These are phyloP conservation scores for Eupithecia abbreviata DNA, from an alignment of 2,888 invertebrate genomes.

Conservation along the genomic window DNA sequence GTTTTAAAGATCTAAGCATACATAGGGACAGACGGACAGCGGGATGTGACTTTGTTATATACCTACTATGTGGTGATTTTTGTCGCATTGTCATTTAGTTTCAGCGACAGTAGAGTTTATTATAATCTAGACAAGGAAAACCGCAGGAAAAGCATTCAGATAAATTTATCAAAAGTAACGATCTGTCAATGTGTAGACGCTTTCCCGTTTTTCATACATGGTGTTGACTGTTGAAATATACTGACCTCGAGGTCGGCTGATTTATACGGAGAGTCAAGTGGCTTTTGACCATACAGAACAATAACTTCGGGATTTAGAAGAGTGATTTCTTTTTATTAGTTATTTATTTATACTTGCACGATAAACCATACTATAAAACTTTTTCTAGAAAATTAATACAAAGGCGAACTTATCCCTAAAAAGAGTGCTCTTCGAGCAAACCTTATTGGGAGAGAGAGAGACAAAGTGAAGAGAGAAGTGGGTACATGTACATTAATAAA, in stretches of 20 bases:
- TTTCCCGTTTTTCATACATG: conserved; percentile 57
- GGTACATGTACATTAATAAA: no score
- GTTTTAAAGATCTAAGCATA: no score
- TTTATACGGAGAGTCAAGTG: conserved; percentile 54
- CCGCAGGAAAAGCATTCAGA: neutral
- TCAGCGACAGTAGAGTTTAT: neutral
- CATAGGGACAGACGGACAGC: no score
- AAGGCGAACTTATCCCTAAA: no score
- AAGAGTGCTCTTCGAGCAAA: no score
- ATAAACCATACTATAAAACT: no score
- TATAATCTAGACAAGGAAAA: neutral
- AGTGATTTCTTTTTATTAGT: neutral
- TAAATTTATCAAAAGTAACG: conserved; percentile 47
- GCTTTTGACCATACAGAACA: conserved; percentile 49
- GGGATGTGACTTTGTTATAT: no score
- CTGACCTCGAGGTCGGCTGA: conserved; percentile 62
- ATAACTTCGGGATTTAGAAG: conserved; percentile 47
- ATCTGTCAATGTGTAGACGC: conserved; percentile 41
- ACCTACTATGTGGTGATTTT: no score
- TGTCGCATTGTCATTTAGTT: neutral
- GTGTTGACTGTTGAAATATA: conserved; percentile 57
- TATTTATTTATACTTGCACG: no score
- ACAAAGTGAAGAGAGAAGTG: no score
- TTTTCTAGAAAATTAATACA: no score
- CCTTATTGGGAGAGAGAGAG: no score